A percentile compares a stretch with the other conserved stretches of the same genome.
phyloP scores from a whole-genome alignment of 92 coral and sea anemone species.

The Chrysogorgia sp. region DNA sequence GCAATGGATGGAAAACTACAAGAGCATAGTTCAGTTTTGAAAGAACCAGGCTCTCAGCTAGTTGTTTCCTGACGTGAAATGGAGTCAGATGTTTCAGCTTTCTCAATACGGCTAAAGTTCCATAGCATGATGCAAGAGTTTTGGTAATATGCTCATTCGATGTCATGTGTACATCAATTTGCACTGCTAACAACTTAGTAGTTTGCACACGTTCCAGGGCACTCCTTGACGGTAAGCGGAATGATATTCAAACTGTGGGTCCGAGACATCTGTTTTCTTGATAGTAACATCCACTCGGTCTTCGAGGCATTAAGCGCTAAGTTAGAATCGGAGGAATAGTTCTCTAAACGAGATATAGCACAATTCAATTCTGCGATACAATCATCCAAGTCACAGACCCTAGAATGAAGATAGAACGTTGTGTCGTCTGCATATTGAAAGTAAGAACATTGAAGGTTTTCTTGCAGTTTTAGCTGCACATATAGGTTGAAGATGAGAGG shows the following conservation, averaged over 20 bases:
- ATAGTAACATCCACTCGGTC: no score
- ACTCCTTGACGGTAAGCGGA: not conserved
- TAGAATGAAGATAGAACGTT: conserved; percentile 25
- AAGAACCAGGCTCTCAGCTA: not conserved
- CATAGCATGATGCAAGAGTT: not conserved
- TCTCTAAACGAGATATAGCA: conserved; percentile 10
- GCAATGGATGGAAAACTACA: not conserved
- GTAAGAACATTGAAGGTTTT: conserved; percentile 15
- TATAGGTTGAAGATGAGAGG: conserved; percentile 35
- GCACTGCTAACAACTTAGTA: not conserved
- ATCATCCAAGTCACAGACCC: not conserved
- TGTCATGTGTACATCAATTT: not conserved
- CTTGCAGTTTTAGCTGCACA: conserved; percentile 31
- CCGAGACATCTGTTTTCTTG: no score
- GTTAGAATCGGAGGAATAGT: not conserved
- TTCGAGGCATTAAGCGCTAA: no score
- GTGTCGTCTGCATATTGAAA: conserved; percentile 57
- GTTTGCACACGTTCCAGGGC: not conserved
- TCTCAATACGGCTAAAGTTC: no score
- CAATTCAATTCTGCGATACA: conserved; percentile 11
- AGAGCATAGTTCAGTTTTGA: not conserved
- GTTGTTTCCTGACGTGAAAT: conserved; percentile 4
- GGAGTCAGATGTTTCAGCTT: no score
- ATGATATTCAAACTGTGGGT: no score
- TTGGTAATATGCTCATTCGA: not conserved